A percentile compares a stretch with the other conserved stretches of the same genome.
phyloP scores from a whole-genome alignment of 1,140 invertebrate genomes.

The Amyelois transitella region DNA sequence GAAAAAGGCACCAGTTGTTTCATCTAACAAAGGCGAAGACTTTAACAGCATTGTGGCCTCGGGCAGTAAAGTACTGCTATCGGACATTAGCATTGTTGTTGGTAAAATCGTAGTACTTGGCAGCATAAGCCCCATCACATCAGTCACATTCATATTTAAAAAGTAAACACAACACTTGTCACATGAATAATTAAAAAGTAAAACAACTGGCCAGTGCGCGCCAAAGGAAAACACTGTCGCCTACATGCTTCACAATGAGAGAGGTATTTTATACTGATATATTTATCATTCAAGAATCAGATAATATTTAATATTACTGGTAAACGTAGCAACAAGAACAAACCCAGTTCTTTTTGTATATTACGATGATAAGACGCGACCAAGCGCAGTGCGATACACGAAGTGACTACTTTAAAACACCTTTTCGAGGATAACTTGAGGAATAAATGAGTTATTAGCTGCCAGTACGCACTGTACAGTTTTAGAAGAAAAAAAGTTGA shows the following conservation, averaged over 20 bases:
- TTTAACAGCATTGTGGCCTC: slow-evolving; percentile 16
- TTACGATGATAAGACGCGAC: slow-evolving; percentile 19
- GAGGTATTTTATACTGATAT: slow-evolving; percentile 25
- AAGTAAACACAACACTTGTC: slow-evolving; percentile 12
- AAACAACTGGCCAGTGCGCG: slow-evolving; percentile 16
- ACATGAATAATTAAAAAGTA: slow-evolving; percentile 4
- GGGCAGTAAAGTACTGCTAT: slow-evolving; percentile 7
- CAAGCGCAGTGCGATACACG: slow-evolving; percentile 17
- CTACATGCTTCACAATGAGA: slow-evolving; percentile 12
- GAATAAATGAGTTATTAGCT: background rate
- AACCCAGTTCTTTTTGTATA: slow-evolving; percentile 4
- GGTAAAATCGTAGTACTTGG: slow-evolving; percentile 24
- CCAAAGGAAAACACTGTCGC: slow-evolving; percentile 18
- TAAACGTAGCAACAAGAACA: slow-evolving; percentile 1
- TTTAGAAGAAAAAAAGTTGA: slow-evolving; percentile 7
- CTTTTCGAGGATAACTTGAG: slow-evolving; percentile 4
- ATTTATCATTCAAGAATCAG: slow-evolving; percentile 38
- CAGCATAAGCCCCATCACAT: slow-evolving; percentile 16
- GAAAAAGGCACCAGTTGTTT: slow-evolving; percentile 4
- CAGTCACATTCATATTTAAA: slow-evolving; percentile 44
- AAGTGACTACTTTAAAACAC: slow-evolving; percentile 9
- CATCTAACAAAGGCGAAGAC: background rate
- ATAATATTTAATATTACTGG: slow-evolving; percentile 36
- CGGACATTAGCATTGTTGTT: slow-evolving; percentile 14
- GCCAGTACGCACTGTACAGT: slow-evolving; percentile 3